Evolutionary conservation across 37 sponge, comb jelly and placozoan genomes (phyloP).

Genomic region (Cliona cf. orientalis): DNA sequence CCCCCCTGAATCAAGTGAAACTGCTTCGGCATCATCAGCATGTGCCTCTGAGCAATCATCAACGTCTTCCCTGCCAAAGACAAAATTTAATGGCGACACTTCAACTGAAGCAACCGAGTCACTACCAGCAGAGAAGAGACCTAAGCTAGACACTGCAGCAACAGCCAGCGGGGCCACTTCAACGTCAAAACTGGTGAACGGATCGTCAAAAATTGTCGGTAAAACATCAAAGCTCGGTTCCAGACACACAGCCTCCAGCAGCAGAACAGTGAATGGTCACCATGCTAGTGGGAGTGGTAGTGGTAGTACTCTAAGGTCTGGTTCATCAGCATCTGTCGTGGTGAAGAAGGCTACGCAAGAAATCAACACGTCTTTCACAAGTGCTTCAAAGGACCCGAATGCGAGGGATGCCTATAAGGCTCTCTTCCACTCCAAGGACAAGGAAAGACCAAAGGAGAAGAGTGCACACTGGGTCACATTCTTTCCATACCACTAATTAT

Average conservation of each 20-base stretch:
- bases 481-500: constrained; percentile 70
- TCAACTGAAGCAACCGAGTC: constrained; percentile 10
- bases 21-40: background rate
- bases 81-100: background rate
- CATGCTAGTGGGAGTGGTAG: too few species aligned
- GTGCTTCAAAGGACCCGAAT: constrained; percentile 38
- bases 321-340: constrained; percentile 10
- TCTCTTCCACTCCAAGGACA: constrained; percentile 75
- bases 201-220: too few species aligned
- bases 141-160: constrained; percentile 6
- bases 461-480: constrained; percentile 86
- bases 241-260: too few species aligned
- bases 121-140: constrained; percentile 21
- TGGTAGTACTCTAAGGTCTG: constrained; percentile 10
- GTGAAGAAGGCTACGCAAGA: constrained; percentile 22
- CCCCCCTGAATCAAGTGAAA: background rate
- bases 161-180: too few species aligned
- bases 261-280: too few species aligned
- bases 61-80: background rate
- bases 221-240: too few species aligned
- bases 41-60: background rate
- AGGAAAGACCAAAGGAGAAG: constrained; percentile 53
- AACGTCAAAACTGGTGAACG: too few species aligned
- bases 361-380: constrained; percentile 4
- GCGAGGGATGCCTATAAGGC: constrained; percentile 82